These are phyloP conservation scores for Andrena marginata DNA, from an alignment of 2,888 invertebrate genomes.

Conservation along the genomic window DNA sequence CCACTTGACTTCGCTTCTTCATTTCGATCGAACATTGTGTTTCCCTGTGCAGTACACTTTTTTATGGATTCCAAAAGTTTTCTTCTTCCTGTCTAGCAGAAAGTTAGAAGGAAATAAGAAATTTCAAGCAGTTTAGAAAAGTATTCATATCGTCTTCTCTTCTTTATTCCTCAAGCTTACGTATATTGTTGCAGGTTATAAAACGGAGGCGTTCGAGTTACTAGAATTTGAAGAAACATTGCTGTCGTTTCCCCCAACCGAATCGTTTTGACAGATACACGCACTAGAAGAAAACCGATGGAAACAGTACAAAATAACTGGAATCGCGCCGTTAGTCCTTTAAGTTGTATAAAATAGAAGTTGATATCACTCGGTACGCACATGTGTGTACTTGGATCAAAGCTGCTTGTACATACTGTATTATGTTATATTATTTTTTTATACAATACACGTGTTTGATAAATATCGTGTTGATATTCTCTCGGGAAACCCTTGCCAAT, in stretches of 20 bases:
- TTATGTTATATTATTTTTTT: constrained; percentile 68
- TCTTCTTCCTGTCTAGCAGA: no score
- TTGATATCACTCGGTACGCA: constrained; percentile 48
- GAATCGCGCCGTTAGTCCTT: constrained; percentile 33
- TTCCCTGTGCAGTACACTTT: no score
- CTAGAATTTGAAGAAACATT: constrained; percentile 7
- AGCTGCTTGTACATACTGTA: constrained; percentile 63
- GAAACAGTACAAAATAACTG: constrained; percentile 62
- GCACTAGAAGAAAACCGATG: neutral
- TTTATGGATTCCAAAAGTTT: no score
- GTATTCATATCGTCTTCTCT: no score
- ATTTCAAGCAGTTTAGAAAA: no score
- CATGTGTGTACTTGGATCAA: constrained; percentile 44
- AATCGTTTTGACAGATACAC: constrained; percentile 8
- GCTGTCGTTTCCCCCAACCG: constrained; percentile 1
- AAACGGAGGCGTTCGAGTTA: constrained; percentile 42
- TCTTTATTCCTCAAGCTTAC: no score
- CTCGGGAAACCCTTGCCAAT: neutral
- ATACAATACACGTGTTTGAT: constrained; percentile 67
- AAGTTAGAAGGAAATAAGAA: no score
- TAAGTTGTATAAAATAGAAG: constrained; percentile 53
- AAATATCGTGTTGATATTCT: constrained; percentile 26
- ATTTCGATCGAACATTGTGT: no score
- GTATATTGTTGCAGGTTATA: constrained; percentile 41
- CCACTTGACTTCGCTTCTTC: no score